Percentiles rank a stretch among this genome's conserved stretches.
These are phyloP conservation scores for Nasua narica DNA, from an alignment of 2,797 vertebrate species.

Conservation along the genomic window DNA sequence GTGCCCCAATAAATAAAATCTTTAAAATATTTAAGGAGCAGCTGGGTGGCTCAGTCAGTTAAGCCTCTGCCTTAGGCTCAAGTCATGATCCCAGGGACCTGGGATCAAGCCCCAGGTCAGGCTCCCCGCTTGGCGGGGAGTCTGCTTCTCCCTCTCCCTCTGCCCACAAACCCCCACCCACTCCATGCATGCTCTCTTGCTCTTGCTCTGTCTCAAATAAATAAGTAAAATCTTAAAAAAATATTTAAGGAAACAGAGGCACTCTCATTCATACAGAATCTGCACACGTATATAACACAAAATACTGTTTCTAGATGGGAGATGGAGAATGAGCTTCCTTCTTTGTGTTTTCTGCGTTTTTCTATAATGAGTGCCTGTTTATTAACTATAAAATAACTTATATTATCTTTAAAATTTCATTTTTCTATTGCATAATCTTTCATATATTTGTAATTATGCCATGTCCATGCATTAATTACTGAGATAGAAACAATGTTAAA, in stretches of 20 bases:
- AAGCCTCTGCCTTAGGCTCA: background rate
- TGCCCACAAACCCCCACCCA: background rate
- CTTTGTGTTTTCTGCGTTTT: background rate
- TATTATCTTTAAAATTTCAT: background rate
- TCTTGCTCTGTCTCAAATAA: background rate
- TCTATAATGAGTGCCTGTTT: background rate
- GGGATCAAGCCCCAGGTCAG: background rate
- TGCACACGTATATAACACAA: background rate
- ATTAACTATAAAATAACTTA: background rate
- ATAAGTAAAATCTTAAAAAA: background rate
- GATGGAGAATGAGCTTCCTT: background rate
- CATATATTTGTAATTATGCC: background rate
- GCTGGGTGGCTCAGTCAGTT: background rate
- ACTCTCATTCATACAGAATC: background rate
- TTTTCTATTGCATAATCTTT: background rate
- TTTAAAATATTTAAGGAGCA: background rate
- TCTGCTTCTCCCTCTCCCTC: background rate
- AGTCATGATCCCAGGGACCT: background rate
- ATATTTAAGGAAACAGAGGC: background rate
- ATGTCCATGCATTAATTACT: background rate
- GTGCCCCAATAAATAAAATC: background rate
- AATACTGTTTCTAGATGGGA: background rate
- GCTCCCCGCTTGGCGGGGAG: background rate
- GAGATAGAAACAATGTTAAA: conserved; percentile 9
- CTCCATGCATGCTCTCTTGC: background rate